Base-by-base conservation (phyloP, 2,888 invertebrate genomes). In the Drosophila aldrichi region DNA sequence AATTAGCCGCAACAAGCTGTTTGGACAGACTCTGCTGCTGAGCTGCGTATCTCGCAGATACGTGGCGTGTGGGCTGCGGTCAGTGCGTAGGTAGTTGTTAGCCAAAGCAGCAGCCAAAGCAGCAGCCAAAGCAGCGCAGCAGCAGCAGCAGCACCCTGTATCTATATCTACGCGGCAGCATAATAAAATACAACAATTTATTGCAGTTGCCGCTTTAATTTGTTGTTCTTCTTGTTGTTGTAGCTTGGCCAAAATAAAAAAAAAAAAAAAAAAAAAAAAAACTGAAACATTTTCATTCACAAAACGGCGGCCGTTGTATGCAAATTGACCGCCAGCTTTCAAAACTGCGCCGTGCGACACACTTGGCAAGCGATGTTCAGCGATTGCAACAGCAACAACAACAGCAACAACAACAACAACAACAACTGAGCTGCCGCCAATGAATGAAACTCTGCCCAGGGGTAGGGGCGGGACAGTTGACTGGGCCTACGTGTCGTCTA, bases 121-220 rank as follows among this genome's bases (percentile, higher is more conserved):
- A 25, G 25, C 25, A 25, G 43, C 12, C 20, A 44, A 2, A 25
- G 25, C 25, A 25, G 25, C 25, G 14, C 65, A 48, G 72, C 87
- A 16, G 16, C 44, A 25, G 43, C 14, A 49, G 10, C 73, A 54
- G 73, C 83, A 80, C 84, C 79, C 85, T 89, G 88, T 87, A 84
- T 76, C 61, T 63, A 52, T 64, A 65, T 64, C 74, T 68, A 55
- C 70, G 71, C 64, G 66, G 77, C 79, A 78, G 74, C 83, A 80
- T 80, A 90, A 91, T 90, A 91, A 90, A 91, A 88, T 81, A 82
- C 79, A 81, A 83, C 86, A 91, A 91, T 91, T 91, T 92, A 91
- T 92, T 90, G 87, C 85, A 81, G 82, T 91, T 88, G 75, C 82
- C 75, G 80, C 76, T 81, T 90, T 82, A 89, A 90, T 89, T 89